A percentile compares a stretch with the other conserved stretches of the same genome.
Conservation (phyloP, 2,113 vertebrate genomes). For the Pituophis catenifer region DNA sequence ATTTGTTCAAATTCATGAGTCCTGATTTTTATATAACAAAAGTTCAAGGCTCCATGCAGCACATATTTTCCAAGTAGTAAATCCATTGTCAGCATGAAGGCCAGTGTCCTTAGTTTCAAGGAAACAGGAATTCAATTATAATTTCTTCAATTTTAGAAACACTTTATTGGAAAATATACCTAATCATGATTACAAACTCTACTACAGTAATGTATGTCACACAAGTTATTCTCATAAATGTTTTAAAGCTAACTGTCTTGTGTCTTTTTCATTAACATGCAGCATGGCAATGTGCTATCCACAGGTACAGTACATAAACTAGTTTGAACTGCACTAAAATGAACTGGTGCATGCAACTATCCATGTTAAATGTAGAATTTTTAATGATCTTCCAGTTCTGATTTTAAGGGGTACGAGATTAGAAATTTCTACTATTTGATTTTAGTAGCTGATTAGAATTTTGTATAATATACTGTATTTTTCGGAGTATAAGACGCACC, state of each 20-base stretch:
- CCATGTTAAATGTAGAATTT: slow-evolving; percentile 34
- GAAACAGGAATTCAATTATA: not conserved
- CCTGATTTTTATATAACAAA: not conserved
- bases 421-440: not conserved
- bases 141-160: not conserved
- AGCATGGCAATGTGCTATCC: slow-evolving; percentile 69
- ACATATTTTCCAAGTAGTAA: not conserved
- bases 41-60: not conserved
- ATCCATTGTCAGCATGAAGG: not conserved
- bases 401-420: no score
- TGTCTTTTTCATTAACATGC: slow-evolving; percentile 79
- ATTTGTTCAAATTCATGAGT: not conserved
- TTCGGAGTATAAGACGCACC: no score
- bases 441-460: not conserved
- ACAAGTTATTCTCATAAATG: slow-evolving; percentile 20
- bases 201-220: not conserved
- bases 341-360: slow-evolving; percentile 58
- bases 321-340: slow-evolving; percentile 55
- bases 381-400: not conserved
- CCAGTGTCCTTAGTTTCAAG: not conserved
- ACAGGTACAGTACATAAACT: slow-evolving; percentile 76
- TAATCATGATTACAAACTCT: not conserved
- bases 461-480: no score
- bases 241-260: slow-evolving; percentile 70
- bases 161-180: not conserved